Evolutionary conservation across 2,113 vertebrate genomes (phyloP), one percentile per base, ranked within the genome.

Genomic region (Lampris megalopsis): DNA sequence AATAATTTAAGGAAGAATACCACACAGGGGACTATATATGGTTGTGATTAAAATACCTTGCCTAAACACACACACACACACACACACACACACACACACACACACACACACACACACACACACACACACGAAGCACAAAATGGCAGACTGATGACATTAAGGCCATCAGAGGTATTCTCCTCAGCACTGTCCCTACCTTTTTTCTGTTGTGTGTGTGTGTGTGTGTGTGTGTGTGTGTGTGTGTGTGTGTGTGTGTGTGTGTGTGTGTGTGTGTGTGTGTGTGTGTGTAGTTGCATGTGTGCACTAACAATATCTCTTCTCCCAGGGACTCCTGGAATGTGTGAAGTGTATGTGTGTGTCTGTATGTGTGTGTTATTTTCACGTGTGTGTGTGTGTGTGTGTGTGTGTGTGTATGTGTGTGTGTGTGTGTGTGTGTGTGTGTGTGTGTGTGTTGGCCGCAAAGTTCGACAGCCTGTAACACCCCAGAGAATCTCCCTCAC

Each of bases 1-100:
- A 79, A 71, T 83, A 69, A 86, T 79, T 61, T 52, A 82, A 37
- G 49, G 45, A 13, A 4, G 7, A 54, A 48, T 54, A 41, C 77
- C 54, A 45, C 2, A 43, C 54, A 75, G 56, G 68, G 45, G 58
- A 60, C 81, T 53, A 52, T 66, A 80, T 58, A 56, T 2, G 35
- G 54, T 43, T n/a, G 38, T 13, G 38, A 71, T 71, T 48, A 5
- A 66, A 70, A 74, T 40, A 10, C 5, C 10, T 38, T 52, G 9
- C n/a, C 37, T 7, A 45, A 5, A 61, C 68, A 61, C 68, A 50
- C 57, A 52, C 35, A 48, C 43, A 41, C n/a, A 42, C 35, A 61
- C 68, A 61, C 57, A 48, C 43, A 40, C 45, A 49, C 40, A 60
- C 41, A 11, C 43, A 37, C 24, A 38, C 40, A 9, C 37, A 68